phyloP scores from a whole-genome alignment of 2,797 vertebrate genomes.

The Chiloscyllium punctatum region DNA sequence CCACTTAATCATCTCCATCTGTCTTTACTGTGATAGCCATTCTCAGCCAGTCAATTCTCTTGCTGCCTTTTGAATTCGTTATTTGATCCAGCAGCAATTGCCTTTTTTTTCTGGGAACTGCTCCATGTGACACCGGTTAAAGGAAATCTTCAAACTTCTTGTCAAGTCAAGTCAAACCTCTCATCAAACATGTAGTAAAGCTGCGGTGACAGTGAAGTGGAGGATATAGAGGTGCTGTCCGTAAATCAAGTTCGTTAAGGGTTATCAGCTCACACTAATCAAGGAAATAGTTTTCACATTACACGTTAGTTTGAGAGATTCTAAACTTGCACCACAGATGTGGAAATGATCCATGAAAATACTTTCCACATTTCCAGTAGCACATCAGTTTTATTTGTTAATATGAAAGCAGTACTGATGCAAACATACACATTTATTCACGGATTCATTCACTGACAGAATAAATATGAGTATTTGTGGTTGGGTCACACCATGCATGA shows the following conservation, averaged over 20 bases:
- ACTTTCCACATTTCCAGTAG: neutral
- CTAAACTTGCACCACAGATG: neutral
- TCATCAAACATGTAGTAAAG: neutral
- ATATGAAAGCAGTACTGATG: neutral
- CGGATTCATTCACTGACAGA: neutral
- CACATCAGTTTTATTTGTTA: neutral
- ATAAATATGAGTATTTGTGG: neutral
- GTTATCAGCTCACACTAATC: neutral
- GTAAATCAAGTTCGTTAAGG: neutral
- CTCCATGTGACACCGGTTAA: neutral
- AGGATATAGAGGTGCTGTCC: neutral
- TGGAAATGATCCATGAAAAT: conserved; percentile 17
- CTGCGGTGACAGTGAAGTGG: neutral
- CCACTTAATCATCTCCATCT: neutral
- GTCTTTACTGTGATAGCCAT: neutral
- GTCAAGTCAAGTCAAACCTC: neutral
- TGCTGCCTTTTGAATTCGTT: neutral
- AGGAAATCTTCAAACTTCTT: neutral
- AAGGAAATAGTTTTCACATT: neutral
- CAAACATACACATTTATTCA: neutral
- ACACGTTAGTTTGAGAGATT: neutral
- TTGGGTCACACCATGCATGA: neutral
- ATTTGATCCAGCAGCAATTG: neutral
- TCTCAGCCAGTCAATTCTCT: neutral
- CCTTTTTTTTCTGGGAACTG: neutral